A percentile compares a stretch with the other conserved stretches of the same genome.
phyloP scores from a whole-genome alignment of 2,113 vertebrate genomes.

The Tricholaema leucomelas region DNA sequence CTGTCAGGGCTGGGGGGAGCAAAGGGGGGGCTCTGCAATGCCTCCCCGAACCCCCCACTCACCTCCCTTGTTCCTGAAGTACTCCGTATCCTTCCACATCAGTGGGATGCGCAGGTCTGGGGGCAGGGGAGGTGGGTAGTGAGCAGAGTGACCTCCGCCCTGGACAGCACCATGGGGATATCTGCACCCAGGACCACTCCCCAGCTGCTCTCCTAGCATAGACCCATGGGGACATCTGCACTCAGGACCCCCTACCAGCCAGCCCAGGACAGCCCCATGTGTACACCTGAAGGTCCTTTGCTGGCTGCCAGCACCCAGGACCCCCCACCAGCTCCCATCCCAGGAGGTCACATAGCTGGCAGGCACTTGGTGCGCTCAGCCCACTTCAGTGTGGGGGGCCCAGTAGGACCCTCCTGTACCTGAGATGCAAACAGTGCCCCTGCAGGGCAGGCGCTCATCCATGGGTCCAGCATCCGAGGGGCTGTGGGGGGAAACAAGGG shows the following conservation, averaged over 20 bases:
- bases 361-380: no score
- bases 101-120: slow-evolving; percentile 94
- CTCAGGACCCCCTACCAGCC: no score
- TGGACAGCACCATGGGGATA: not conserved
- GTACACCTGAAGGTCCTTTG: no score
- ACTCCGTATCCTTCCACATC: slow-evolving; percentile 97
- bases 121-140: not conserved
- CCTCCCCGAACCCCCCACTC: slow-evolving; percentile 18
- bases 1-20: not conserved
- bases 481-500: slow-evolving; percentile 42
- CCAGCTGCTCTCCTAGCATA: not conserved
- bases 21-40: not conserved
- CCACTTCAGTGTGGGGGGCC: no score
- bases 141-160: not conserved
- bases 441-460: slow-evolving; percentile 84
- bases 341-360: not conserved
- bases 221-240: no score
- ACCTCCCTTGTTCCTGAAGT: slow-evolving; percentile 98
- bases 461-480: slow-evolving; percentile 84
- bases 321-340: not conserved
- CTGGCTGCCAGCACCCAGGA: not conserved
- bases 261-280: not conserved
- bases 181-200: not conserved
- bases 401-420: slow-evolving; percentile 53
- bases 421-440: slow-evolving; percentile 88